These are phyloP conservation scores for Psittacula cyanocephala DNA, from an alignment of 2,113 vertebrate species.

Conservation along the genomic window DNA sequence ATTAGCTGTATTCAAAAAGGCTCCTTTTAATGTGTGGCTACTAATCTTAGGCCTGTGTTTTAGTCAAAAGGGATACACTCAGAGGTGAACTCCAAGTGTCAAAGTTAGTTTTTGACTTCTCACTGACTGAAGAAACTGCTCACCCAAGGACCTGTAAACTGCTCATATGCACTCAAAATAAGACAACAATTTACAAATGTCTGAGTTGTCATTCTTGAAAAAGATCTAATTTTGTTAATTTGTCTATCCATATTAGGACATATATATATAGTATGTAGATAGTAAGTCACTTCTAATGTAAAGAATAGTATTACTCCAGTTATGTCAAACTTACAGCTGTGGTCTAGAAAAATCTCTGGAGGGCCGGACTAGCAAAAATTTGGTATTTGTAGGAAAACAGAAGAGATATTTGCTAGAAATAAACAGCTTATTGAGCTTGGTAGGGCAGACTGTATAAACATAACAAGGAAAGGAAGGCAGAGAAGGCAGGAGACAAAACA, in stretches of 20 bases:
- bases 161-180: not conserved
- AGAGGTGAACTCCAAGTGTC: not conserved
- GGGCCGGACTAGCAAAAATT: not conserved
- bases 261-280: not conserved
- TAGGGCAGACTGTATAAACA: not conserved
- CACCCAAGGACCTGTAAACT: not conserved
- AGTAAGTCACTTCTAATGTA: not conserved
- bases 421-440: not conserved
- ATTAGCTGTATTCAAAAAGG: not conserved
- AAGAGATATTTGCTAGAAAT: not conserved
- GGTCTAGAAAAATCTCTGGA: not conserved
- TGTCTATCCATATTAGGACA: not conserved
- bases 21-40: rapidly evolving
- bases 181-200: not conserved
- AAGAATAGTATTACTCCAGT: not conserved
- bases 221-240: not conserved
- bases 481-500: not conserved
- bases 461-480: not conserved
- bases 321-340: not conserved
- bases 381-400: not conserved
- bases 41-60: not conserved
- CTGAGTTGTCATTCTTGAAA: not conserved
- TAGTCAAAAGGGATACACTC: not conserved
- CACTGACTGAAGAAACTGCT: not conserved
- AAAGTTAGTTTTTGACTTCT: not conserved